These are phyloP conservation scores for Blastomussa wellsi DNA, from an alignment of 92 coral and sea anemone species.

Conservation along the genomic window DNA sequence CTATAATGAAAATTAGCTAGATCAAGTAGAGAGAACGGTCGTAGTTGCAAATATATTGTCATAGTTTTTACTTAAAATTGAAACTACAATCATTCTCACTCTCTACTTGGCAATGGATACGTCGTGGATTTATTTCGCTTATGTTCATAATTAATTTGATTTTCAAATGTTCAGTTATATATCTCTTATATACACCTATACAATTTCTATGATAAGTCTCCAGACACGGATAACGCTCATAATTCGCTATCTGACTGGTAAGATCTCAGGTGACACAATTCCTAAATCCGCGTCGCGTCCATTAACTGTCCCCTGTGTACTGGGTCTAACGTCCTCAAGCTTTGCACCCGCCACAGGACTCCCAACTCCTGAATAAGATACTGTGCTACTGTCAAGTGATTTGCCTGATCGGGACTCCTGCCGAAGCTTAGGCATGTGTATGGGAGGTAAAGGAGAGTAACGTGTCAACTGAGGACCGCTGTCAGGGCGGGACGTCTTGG, in stretches of 20 bases:
- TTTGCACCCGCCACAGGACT: slow-evolving; percentile 39
- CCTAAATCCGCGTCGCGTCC: slow-evolving; percentile 8
- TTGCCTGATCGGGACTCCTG: slow-evolving; percentile 82
- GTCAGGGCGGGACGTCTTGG: slow-evolving; percentile 50
- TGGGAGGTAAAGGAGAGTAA: slow-evolving; percentile 82
- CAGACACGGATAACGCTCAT: background rate
- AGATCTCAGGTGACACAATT: slow-evolving; percentile 27
- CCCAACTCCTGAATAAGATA: slow-evolving; percentile 64
- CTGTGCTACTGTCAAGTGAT: slow-evolving; percentile 76
- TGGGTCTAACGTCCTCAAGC: slow-evolving; percentile 20
- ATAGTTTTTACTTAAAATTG: no score
- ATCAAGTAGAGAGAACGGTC: no score
- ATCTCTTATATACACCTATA: slow-evolving; percentile 12
- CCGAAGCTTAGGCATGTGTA: slow-evolving; percentile 87
- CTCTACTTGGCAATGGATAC: no score
- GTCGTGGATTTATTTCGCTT: no score
- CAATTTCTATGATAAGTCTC: background rate
- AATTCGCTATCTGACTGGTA: slow-evolving; percentile 42
- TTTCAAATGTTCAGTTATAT: background rate
- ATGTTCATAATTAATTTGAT: no score
- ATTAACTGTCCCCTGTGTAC: slow-evolving; percentile 13
- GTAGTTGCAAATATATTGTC: no score
- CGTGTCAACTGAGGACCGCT: slow-evolving; percentile 55
- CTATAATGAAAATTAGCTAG: no score
- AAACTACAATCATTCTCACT: no score